phyloP scores from a whole-genome alignment of 2,888 invertebrate genomes.

The Drosophila yooni region DNA sequence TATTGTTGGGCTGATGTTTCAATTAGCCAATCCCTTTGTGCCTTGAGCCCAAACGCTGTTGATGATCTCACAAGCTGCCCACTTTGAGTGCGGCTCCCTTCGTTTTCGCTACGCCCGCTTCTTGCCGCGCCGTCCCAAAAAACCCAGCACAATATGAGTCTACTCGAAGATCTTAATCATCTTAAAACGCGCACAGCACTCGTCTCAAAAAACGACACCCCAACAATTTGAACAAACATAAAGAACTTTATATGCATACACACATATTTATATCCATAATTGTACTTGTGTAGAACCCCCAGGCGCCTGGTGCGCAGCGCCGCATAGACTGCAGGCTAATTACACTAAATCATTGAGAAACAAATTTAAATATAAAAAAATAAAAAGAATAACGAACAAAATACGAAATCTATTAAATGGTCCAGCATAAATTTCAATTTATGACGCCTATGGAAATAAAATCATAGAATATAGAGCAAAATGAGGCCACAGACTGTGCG shows the following conservation, averaged over 20 bases:
- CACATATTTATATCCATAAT: not conserved
- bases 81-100: slow-evolving; percentile 50
- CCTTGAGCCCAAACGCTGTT: slow-evolving; percentile 38
- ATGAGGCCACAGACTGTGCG: slow-evolving; percentile 63
- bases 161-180: slow-evolving; percentile 72
- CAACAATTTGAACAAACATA: slow-evolving; percentile 24
- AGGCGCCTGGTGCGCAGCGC: slow-evolving; percentile 50
- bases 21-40: slow-evolving; percentile 65
- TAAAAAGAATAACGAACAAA: slow-evolving; percentile 53
- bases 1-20: slow-evolving; percentile 44
- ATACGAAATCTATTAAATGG: slow-evolving; percentile 75
- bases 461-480: slow-evolving; percentile 54
- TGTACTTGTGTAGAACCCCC: slow-evolving; percentile 31
- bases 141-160: slow-evolving; percentile 37
- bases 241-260: slow-evolving; percentile 13
- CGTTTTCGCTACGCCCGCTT: slow-evolving; percentile 48
- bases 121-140: slow-evolving; percentile 8
- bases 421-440: slow-evolving; percentile 80
- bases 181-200: slow-evolving; percentile 36
- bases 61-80: slow-evolving; percentile 77
- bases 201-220: slow-evolving; percentile 35
- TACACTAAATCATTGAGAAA: slow-evolving; percentile 74
- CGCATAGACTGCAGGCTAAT: slow-evolving; percentile 61
- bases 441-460: slow-evolving; percentile 58
- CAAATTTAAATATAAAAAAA: slow-evolving; percentile 66